phyloP scores from a whole-genome alignment of 2,888 invertebrate genomes.

The Cerastoderma edule region DNA sequence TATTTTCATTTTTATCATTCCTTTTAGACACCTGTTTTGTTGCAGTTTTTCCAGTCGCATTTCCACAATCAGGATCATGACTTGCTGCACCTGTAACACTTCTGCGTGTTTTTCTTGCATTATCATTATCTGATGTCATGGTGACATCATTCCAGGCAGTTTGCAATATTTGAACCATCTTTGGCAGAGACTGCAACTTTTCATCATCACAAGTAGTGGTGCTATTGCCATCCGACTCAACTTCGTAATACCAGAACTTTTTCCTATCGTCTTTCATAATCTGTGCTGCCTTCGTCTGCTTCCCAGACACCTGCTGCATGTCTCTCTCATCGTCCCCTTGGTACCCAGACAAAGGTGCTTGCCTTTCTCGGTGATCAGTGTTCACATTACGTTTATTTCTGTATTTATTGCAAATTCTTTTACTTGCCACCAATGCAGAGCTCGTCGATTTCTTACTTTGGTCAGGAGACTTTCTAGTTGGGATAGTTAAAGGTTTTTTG shows the following conservation, averaged over 20 bases:
- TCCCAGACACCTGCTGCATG: constrained; percentile 6
- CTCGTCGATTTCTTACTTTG: constrained; percentile 16
- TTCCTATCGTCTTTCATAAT: constrained; percentile 4
- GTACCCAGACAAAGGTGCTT: constrained; percentile 29
- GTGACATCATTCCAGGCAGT: constrained; percentile 21
- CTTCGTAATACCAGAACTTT: constrained; percentile 33
- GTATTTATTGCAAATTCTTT: constrained; percentile 47
- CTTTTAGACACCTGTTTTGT: no score
- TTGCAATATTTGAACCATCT: background rate
- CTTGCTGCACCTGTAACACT: no score
- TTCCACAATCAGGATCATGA: no score
- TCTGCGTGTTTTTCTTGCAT: background rate
- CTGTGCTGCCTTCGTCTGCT: background rate
- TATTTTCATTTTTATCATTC: no score
- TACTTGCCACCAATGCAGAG: constrained; percentile 37
- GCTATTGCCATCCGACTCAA: constrained; percentile 6
- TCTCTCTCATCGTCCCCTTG: constrained; percentile 51
- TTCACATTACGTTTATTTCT: constrained; percentile 10
- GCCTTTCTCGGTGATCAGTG: background rate
- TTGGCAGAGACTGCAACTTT: constrained; percentile 18
- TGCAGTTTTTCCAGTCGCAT: background rate
- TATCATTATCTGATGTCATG: background rate
- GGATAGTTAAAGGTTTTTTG: background rate
- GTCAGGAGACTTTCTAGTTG: background rate
- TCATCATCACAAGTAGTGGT: background rate